Percentiles rank a stretch among this genome's conserved stretches.
Evolutionary conservation across 2,888 invertebrate genomes (phyloP).

Genomic region (Morpho achilles): DNA sequence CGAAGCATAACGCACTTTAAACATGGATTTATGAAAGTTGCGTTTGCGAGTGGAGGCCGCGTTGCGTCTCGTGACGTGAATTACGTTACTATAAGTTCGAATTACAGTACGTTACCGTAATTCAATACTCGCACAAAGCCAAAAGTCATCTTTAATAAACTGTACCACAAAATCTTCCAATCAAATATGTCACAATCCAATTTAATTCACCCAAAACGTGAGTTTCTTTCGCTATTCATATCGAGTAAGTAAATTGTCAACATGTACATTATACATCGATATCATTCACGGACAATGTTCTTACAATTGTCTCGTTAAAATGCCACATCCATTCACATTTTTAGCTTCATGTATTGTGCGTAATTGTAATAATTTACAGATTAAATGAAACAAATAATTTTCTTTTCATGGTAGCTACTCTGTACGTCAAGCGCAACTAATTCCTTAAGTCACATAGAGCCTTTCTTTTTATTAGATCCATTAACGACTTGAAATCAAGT

Average conservation of each 20-base stretch:
- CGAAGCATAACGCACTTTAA: conserved; percentile 9
- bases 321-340: background rate
- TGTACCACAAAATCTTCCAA: background rate
- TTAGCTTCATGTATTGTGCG: conserved; percentile 9
- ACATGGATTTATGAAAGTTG: background rate
- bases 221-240: no score
- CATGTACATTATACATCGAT: conserved; percentile 57
- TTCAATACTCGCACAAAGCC: background rate
- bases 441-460: no score
- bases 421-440: background rate
- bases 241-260: conserved; percentile 36
- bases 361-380: background rate
- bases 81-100: background rate
- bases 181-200: conserved; percentile 10
- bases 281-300: conserved; percentile 11
- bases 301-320: conserved; percentile 7
- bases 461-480: no score
- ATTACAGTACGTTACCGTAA: background rate
- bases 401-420: conserved; percentile 4
- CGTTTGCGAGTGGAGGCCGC: background rate
- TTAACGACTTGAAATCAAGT: no score
- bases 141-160: background rate
- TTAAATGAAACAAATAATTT: no score
- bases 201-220: conserved; percentile 1
- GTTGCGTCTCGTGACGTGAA: background rate